Evolutionary conservation across 2,797 vertebrate species (phyloP), one percentile per base, ranked within the genome.

Genomic region (Helarctos malayanus): DNA sequence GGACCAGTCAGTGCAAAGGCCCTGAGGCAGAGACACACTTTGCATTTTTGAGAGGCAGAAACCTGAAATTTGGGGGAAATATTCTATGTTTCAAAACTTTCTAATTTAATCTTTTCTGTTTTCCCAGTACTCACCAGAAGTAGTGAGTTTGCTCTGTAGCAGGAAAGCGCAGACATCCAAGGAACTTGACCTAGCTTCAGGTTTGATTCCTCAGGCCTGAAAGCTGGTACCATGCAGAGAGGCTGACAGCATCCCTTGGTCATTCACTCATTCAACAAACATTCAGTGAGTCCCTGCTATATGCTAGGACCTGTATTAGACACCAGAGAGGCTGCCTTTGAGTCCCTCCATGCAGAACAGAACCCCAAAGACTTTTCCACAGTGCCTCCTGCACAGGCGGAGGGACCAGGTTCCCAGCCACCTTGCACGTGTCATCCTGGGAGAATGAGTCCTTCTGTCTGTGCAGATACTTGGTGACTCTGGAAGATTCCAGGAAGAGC

Each of bases 31-130:
- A 59, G 38, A 52, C 15, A 21, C 4, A 27, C 65, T 4, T 56
- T 32, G n/a, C 27, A 56, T 57, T 73, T 54, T 73, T 32, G 7
- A 82, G 32, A 94, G 56, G 59, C 86, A 79, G 47, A 73, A 71
- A 35, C 45, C 45, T 75, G 18, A 61, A 57, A 69, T 73, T 35
- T 35, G 52, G 47, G 52, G 45, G 0, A 75, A 56, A 56, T 23
- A 9, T 1, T 29, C 57, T 75, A 7, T 75, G 63, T 38, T 56
- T 92, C 47, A 47, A 14, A 52, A 12, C 3, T 63, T 91, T 75
- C 57, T 49, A 32, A 27, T 47, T 32, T 38, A 56, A 35, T 75
- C 65, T 75, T 47, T 75, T 23, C 71, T 78, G 32, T 82, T 86
- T 82, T 47, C 56, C 21, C 7, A 68, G 59, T 49, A 47, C 23